Evolutionary conservation across 2,797 vertebrate species (phyloP).

Genomic region (Gymnocypris eckloni): DNA sequence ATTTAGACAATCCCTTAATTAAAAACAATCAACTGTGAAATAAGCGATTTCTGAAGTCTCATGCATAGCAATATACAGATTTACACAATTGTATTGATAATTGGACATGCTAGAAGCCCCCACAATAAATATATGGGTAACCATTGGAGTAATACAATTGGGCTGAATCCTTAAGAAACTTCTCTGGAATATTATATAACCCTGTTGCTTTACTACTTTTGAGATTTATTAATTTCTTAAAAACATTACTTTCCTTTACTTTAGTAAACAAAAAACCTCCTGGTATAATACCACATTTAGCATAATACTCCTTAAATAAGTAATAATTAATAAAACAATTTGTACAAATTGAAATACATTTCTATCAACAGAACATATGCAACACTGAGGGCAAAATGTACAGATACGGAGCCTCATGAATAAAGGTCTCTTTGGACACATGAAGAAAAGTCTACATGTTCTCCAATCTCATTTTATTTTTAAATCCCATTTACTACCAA

Average conservation of each 20-base stretch:
- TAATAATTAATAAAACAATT: no score
- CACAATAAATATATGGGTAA: no score
- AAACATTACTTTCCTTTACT: no score
- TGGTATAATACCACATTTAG: no score
- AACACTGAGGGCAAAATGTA: not conserved
- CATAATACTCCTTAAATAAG: no score
- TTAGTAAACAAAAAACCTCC: no score
- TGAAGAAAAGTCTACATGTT: not conserved
- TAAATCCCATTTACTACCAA: slow-evolving; percentile 16
- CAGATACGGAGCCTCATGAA: not conserved
- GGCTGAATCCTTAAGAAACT: no score
- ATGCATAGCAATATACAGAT: not conserved
- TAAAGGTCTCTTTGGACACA: not conserved
- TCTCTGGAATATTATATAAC: no score
- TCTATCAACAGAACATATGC: not conserved
- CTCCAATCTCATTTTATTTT: not conserved
- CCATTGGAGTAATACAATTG: no score
- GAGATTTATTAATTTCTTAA: no score
- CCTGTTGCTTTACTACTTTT: no score
- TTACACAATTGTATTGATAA: not conserved
- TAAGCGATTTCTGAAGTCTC: not conserved
- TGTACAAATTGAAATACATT: not conserved
- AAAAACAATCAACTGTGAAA: not conserved
- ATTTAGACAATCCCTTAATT: not conserved
- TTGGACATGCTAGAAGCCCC: not conserved